Evolutionary conservation across 2,888 invertebrate genomes (phyloP), one percentile per base, ranked within the genome.

Genomic region (Andrena hattorfiana): DNA sequence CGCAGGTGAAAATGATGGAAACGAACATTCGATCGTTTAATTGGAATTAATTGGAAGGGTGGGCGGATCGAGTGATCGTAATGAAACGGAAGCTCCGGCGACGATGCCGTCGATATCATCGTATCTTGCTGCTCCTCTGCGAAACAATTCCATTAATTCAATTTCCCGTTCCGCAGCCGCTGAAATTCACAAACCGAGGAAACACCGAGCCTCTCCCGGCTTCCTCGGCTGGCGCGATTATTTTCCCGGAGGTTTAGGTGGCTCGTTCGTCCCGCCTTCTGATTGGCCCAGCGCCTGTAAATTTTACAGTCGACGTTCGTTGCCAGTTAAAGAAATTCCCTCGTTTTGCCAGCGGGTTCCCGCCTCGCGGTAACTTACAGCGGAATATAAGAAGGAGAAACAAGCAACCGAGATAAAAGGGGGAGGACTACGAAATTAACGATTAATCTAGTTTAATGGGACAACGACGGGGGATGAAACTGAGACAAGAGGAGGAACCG

Each of bases 131-230:
- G 60, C 26, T 49, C 8, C 48, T 28, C 23, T 16, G 20, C 7
- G 32, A 66, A 42, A 70, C 70, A 77, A 77, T 84, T 85, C 68
- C 60, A 72, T 81, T 74, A 42, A 80, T 80, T 42, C 23, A 82
- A 85, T 64, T 56, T 7, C 54, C 23, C 30, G 26, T 49, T 20
- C 48, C 20, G 16, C 32, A n/a, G 28, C 35, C 62, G 49, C 62
- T 30, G 70, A 72, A 60, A 54, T 72, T 83, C 49, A 32, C 66
- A 70, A 76, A 69, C 70, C 54, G 8, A 51, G 54, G 60, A 26
- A 73, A 66, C 42, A 59, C 35, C 66, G 26, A 48, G 8, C 13
- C 32, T 51, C 13, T 23, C 32, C 26, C 28, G 20, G 63, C 32
- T 70, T 64, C 59, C 48, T 69, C 28, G 28, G 64, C 32, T 28